A percentile compares a stretch with the other conserved stretches of the same genome.
Conservation (phyloP, 2,113 vertebrate species). For the Scortum barcoo region DNA sequence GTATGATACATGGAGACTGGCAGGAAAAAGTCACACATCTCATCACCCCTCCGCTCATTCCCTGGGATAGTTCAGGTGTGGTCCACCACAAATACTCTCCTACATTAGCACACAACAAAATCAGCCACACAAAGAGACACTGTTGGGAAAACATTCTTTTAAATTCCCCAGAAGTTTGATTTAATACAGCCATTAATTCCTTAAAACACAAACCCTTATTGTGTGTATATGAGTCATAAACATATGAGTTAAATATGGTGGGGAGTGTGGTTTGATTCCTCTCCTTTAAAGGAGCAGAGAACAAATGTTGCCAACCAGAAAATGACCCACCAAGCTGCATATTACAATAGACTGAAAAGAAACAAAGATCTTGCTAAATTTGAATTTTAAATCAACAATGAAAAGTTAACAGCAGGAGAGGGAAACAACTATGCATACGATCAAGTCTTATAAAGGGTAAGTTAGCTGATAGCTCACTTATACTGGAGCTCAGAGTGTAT, state of each 20-base stretch:
- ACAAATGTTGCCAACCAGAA: not conserved
- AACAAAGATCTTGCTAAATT: not conserved
- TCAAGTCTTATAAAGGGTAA: not conserved
- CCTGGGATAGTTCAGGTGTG: constrained; percentile 11
- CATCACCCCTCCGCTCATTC: constrained; percentile 1
- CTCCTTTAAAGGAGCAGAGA: not conserved
- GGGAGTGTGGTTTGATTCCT: not conserved
- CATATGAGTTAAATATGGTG: not conserved
- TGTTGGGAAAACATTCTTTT: not conserved
- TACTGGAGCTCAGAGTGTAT: not conserved
- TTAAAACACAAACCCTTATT: too few relatives aligned
- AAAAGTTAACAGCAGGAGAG: not conserved
- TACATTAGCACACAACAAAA: constrained; percentile 2
- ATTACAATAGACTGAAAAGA: not conserved
- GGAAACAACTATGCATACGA: not conserved
- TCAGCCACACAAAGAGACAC: not conserved
- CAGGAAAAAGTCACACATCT: constrained; percentile 4
- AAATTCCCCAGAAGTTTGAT: not conserved
- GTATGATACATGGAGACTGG: not conserved
- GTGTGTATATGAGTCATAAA: not conserved
- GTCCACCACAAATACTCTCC: constrained; percentile 20
- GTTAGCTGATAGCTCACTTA: not conserved
- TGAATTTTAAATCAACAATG: not conserved
- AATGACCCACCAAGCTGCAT: not conserved
- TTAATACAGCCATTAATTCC: not conserved